phyloP scores from a whole-genome alignment of 1,140 invertebrate species.

The Drosophila burlai region DNA sequence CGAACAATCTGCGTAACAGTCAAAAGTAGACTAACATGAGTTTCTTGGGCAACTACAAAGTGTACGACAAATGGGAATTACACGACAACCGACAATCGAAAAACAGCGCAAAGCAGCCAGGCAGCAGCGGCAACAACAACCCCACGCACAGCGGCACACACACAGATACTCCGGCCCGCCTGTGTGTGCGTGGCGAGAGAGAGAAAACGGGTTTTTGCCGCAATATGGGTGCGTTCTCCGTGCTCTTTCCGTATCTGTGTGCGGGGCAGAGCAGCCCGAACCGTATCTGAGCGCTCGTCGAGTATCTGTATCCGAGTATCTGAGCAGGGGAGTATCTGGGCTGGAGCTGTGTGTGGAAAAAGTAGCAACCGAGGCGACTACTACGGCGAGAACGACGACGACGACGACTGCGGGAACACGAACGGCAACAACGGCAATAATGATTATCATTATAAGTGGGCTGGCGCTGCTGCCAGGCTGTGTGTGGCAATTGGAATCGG shows the following conservation, averaged over 20 bases:
- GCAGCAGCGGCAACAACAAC: conserved; percentile 62
- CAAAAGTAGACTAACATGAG: conserved; percentile 85
- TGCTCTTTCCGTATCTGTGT: conserved; percentile 28
- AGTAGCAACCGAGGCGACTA: conserved; percentile 61
- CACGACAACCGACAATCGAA: conserved; percentile 84
- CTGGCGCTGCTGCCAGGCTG: conserved; percentile 63
- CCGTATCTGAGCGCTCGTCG: conserved; percentile 33
- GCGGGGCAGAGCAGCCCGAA: conserved; percentile 7
- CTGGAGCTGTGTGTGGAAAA: conserved; percentile 51
- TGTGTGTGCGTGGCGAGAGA: conserved; percentile 30
- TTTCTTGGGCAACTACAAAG: conserved; percentile 85
- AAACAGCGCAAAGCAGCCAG: conserved; percentile 67
- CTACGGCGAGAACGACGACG: conserved; percentile 22
- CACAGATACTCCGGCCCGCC: conserved; percentile 21
- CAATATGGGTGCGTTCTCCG: conserved; percentile 23
- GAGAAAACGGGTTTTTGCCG: conserved; percentile 69
- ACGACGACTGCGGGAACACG: conserved; percentile 52
- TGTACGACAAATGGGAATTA: conserved; percentile 85
- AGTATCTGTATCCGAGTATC: conserved; percentile 35
- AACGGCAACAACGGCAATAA: conserved; percentile 81
- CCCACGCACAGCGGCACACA: conserved; percentile 34
- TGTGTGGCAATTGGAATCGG: conserved; percentile 40
- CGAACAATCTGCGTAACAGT: conserved; percentile 85
- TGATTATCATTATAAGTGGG: conserved; percentile 84
- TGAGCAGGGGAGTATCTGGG: conserved; percentile 24